phyloP scores from a whole-genome alignment of 2,113 vertebrate genomes.

The Paradisaea rubra region DNA sequence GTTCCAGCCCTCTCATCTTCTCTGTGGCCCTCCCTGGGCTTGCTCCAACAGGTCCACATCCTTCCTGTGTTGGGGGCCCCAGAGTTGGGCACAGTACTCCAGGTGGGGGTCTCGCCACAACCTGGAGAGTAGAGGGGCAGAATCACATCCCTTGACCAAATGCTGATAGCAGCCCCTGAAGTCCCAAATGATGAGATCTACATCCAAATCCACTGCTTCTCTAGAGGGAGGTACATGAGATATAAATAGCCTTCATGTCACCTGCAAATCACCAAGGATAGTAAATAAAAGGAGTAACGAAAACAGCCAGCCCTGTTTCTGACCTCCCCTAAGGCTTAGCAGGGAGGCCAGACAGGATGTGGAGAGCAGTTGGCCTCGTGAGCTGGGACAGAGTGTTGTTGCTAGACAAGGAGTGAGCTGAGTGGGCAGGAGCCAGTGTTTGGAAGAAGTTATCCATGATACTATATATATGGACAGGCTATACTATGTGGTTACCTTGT shows the following conservation, averaged over 20 bases:
- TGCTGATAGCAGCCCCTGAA: not conserved
- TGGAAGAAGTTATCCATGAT: not conserved
- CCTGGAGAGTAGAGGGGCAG: not conserved
- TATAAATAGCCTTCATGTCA: not conserved
- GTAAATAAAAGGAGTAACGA: not conserved
- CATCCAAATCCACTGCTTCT: not conserved
- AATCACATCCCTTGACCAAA: not conserved
- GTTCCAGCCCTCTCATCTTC: not conserved
- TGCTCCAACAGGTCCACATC: not conserved
- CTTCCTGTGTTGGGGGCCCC: not conserved
- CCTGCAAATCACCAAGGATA: not conserved
- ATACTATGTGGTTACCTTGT: no score
- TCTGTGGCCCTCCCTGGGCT: not conserved
- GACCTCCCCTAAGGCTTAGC: not conserved
- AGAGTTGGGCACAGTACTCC: no score
- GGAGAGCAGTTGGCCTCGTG: not conserved
- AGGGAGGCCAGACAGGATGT: not conserved
- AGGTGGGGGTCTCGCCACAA: not conserved
- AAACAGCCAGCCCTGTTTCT: not conserved
- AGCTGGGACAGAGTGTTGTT: not conserved
- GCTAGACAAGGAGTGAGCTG: not conserved
- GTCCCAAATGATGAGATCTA: not conserved
- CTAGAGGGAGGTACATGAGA: not conserved
- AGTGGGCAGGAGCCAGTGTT: not conserved
- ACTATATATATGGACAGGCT: rapidly evolving